phyloP scores from a whole-genome alignment of 1,140 invertebrate species.

The Caenorhabditis remanei region DNA sequence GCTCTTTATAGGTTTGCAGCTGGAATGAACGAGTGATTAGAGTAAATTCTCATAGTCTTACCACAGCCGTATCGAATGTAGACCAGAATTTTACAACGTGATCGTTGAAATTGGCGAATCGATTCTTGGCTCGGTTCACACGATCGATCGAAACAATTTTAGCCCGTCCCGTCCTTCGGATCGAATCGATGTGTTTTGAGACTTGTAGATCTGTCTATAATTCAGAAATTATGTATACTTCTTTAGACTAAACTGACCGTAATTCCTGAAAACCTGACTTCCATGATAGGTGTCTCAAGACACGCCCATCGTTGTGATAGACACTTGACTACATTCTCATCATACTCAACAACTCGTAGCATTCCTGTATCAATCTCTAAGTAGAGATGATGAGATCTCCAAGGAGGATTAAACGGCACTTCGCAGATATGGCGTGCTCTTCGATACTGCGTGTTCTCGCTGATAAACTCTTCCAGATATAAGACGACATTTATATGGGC shows the following conservation, averaged over 20 bases:
- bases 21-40: no score
- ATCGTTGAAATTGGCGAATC: background rate
- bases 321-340: no score
- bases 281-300: background rate
- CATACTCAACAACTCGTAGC: background rate
- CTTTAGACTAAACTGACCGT: background rate
- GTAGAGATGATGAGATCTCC: background rate
- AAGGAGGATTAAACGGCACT: background rate
- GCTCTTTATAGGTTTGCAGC: background rate
- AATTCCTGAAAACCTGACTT: background rate
- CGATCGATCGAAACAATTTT: background rate
- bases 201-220: background rate
- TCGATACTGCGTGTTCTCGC: background rate
- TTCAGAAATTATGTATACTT: background rate
- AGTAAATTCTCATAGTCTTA: no score
- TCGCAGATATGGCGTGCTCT: background rate
- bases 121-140: background rate
- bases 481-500: background rate
- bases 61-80: background rate
- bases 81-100: background rate
- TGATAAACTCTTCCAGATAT: background rate
- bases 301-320: background rate
- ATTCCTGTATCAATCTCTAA: constrained; percentile 13
- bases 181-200: background rate
- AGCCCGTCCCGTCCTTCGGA: background rate